Percentiles rank a stretch among this genome's conserved stretches.
Evolutionary conservation across 2,888 invertebrate species (phyloP).

Genomic region (Apamea monoglypha): DNA sequence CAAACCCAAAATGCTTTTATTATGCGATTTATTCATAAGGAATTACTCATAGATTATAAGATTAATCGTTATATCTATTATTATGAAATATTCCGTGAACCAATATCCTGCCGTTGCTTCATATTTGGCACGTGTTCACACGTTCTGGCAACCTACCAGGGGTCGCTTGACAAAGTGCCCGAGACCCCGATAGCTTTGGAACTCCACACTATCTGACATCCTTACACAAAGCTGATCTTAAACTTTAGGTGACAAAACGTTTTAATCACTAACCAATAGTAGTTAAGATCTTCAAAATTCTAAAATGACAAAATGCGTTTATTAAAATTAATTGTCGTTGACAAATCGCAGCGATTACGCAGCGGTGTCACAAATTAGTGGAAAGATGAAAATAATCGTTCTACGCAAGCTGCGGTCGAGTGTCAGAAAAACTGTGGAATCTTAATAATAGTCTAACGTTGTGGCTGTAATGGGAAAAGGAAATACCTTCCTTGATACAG

Average conservation of each 20-base stretch:
- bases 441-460: conserved; percentile 38
- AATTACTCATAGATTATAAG: neutral
- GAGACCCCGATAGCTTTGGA: neutral
- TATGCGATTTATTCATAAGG: neutral
- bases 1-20: neutral
- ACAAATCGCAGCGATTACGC: conserved; percentile 54
- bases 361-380: conserved; percentile 43
- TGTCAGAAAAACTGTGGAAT: conserved; percentile 47
- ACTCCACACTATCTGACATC: neutral
- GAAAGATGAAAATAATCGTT: conserved; percentile 39
- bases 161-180: neutral
- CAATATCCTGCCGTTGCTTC: neutral
- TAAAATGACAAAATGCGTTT: conserved; percentile 7
- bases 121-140: conserved; percentile 7
- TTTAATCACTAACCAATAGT: neutral
- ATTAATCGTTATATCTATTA: neutral
- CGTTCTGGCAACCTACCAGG: conserved; percentile 15
- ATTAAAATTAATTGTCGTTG: conserved; percentile 59
- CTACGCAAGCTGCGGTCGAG: conserved; percentile 55
- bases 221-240: neutral
- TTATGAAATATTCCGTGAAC: neutral
- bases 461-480: conserved; percentile 40
- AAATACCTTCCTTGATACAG: conserved; percentile 50
- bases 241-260: neutral
- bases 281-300: neutral